Evolutionary conservation across 2,888 invertebrate genomes (phyloP).

Genomic region (Noctuana brunneofusca): DNA sequence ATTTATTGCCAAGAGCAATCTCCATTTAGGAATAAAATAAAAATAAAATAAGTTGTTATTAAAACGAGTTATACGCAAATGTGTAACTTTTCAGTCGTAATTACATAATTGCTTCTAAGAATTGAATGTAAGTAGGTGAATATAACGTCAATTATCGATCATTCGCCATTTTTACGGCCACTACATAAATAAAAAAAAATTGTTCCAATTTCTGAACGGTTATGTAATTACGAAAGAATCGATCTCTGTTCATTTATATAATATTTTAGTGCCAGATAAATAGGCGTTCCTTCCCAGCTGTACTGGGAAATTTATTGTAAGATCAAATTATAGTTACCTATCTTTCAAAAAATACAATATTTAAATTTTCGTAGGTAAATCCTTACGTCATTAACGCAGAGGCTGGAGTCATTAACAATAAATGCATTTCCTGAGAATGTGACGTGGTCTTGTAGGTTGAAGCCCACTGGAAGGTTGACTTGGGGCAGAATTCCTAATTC

Average conservation of each 20-base stretch:
- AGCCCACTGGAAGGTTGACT: slow-evolving; percentile 88
- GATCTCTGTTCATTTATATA: too few relatives aligned
- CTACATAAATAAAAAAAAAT: slow-evolving; percentile 34
- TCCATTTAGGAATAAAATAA: not conserved
- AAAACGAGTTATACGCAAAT: slow-evolving; percentile 37
- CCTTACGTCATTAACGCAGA: slow-evolving; percentile 85
- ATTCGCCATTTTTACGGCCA: slow-evolving; percentile 6
- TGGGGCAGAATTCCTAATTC: slow-evolving; percentile 84
- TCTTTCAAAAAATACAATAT: too few relatives aligned
- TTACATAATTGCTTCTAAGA: slow-evolving; percentile 47
- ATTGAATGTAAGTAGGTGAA: slow-evolving; percentile 45
- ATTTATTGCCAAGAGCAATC: not conserved
- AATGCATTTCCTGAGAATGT: slow-evolving; percentile 89
- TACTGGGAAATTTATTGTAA: too few relatives aligned
- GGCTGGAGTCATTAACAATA: slow-evolving; percentile 85
- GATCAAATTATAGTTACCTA: too few relatives aligned
- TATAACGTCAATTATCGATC: slow-evolving; percentile 47
- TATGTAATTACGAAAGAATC: too few relatives aligned
- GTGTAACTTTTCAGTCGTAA: slow-evolving; percentile 38
- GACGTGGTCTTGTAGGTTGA: slow-evolving; percentile 92
- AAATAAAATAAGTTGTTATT: slow-evolving; percentile 45
- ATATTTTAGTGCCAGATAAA: too few relatives aligned
- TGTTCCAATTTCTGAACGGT: not conserved
- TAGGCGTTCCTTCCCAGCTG: too few relatives aligned
- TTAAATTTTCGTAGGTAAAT: too few relatives aligned